Percentiles rank a stretch among this genome's conserved stretches.
phyloP scores from a whole-genome alignment of 1,140 invertebrate species.

The Pachypsylla venusta region DNA sequence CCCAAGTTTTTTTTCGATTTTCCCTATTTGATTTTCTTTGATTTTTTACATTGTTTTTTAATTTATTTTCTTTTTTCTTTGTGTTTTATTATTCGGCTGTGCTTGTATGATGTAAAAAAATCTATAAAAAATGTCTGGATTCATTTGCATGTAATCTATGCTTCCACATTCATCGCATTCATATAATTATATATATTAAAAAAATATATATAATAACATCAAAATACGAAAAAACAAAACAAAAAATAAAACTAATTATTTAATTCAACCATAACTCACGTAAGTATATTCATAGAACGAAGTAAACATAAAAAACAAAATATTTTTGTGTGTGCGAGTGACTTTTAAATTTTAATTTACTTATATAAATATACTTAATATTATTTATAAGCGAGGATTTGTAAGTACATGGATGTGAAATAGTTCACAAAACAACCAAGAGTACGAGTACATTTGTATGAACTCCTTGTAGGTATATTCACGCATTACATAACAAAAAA shows the following conservation, averaged over 20 bases:
- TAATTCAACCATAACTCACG: background rate
- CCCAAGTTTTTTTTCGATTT: background rate
- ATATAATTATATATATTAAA: background rate
- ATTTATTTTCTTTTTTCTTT: conserved; percentile 1
- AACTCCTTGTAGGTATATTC: too few relatives aligned
- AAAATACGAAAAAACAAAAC: background rate
- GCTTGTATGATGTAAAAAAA: conserved; percentile 9
- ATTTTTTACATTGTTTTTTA: conserved; percentile 8
- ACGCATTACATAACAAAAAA: too few relatives aligned
- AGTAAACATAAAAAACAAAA: background rate
- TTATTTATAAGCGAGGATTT: too few relatives aligned
- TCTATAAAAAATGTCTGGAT: conserved; percentile 3
- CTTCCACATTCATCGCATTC: conserved; percentile 7
- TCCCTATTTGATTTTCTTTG: background rate
- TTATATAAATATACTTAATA: too few relatives aligned
- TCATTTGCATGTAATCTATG: conserved; percentile 9
- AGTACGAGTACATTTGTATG: too few relatives aligned
- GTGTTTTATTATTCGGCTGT: conserved; percentile 6
- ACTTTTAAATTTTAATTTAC: too few relatives aligned
- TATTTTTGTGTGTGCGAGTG: background rate
- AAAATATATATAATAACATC: too few relatives aligned
- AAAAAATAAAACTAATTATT: background rate
- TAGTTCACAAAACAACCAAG: too few relatives aligned
- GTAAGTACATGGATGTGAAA: too few relatives aligned
- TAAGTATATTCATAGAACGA: background rate